Evolutionary conservation across 2,888 invertebrate genomes (phyloP).

Genomic region (Strigamia maritima): DNA sequence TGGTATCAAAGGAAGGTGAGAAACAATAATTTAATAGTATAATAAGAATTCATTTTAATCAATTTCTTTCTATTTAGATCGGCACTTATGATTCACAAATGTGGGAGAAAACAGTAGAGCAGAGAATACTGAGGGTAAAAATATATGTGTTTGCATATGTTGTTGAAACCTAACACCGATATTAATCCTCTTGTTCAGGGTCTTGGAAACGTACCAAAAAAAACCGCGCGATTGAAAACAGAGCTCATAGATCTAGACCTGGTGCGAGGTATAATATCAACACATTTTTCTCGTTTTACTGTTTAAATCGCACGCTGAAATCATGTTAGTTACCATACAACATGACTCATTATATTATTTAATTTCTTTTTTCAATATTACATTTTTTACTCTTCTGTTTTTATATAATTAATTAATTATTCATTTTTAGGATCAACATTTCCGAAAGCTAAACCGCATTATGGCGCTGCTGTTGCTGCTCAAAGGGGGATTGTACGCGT

Average conservation of each 20-base stretch:
- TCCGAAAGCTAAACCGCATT: constrained; percentile 91
- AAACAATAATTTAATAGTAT: not conserved
- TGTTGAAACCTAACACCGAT: not conserved
- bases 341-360: not conserved
- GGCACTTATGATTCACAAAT: constrained; percentile 94
- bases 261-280: constrained; percentile 70
- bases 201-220: constrained; percentile 73
- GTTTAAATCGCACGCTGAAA: constrained; percentile 2
- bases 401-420: constrained; percentile 18
- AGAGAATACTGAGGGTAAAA: constrained; percentile 65
- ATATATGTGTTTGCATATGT: not conserved
- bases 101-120: constrained; percentile 95
- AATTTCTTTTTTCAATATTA: not conserved
- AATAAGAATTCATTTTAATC: not conserved
- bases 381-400: not conserved
- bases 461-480: constrained; percentile 80
- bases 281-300: constrained; percentile 5
- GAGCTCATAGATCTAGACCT: constrained; percentile 95
- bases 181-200: constrained; percentile 59
- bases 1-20: constrained; percentile 75
- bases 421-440: constrained; percentile 76
- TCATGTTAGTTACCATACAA: constrained; percentile 8
- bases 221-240: constrained; percentile 76
- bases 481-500: constrained; percentile 77
- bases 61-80: constrained; percentile 61